A percentile compares a stretch with the other conserved stretches of the same genome.
Evolutionary conservation across 2,113 vertebrate species (phyloP).

Genomic region (Anseranas semipalmata): DNA sequence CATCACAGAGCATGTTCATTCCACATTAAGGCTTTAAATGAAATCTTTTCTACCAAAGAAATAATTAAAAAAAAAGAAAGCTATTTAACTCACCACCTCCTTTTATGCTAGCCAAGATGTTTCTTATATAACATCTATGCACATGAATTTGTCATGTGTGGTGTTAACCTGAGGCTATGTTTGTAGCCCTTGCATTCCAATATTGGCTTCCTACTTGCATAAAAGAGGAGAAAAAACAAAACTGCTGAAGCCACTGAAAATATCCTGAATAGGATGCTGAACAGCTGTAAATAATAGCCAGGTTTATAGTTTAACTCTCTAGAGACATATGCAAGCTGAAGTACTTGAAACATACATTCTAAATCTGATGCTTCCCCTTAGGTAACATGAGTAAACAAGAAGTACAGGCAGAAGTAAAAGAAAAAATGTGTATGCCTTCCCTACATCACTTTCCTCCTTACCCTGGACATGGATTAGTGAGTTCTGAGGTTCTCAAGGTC

Average conservation of each 20-base stretch:
- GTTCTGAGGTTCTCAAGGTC: background rate
- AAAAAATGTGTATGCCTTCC: background rate
- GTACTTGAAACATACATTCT: background rate
- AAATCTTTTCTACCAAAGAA: background rate
- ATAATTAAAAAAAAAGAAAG: background rate
- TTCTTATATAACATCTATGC: background rate
- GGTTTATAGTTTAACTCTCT: background rate
- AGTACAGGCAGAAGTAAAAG: background rate
- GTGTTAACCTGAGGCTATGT: background rate
- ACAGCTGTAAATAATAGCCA: conserved; percentile 17
- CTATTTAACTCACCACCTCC: background rate
- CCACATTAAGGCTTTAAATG: background rate
- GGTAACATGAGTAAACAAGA: background rate
- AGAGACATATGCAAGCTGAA: background rate
- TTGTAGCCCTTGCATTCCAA: background rate
- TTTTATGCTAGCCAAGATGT: background rate
- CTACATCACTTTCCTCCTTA: background rate
- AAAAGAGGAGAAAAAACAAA: background rate
- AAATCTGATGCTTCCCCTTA: background rate
- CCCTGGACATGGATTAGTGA: background rate
- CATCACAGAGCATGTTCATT: background rate
- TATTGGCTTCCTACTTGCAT: conserved; percentile 15
- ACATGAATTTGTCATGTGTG: conserved; percentile 2
- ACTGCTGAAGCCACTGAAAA: background rate
- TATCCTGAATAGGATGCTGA: background rate